phyloP scores from a whole-genome alignment of 2,888 invertebrate species.

The Lathronympha strigana region DNA sequence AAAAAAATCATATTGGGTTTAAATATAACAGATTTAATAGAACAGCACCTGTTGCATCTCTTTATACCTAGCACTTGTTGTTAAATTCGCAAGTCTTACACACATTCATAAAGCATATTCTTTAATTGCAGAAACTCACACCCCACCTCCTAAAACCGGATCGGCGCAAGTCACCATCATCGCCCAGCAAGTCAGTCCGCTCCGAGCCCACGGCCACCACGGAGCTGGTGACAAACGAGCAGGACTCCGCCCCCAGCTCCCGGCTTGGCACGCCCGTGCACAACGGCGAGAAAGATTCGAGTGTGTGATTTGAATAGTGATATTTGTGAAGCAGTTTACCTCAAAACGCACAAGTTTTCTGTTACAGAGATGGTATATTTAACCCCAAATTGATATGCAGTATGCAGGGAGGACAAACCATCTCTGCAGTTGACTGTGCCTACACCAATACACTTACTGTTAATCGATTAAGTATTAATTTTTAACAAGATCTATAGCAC shows the following conservation, averaged over 20 bases:
- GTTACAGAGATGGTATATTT: neutral
- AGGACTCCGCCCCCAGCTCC: conserved; percentile 60
- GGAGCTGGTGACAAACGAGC: conserved; percentile 69
- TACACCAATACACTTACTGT: no score
- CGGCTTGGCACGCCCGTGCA: conserved; percentile 54
- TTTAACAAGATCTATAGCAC: no score
- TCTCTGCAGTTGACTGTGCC: no score
- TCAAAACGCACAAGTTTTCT: neutral
- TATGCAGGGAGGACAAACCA: no score
- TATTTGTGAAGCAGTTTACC: neutral
- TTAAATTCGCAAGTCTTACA: no score
- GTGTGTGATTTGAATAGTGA: conserved; percentile 8
- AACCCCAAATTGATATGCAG: no score
- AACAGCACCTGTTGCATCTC: no score
- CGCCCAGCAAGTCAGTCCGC: conserved; percentile 61
- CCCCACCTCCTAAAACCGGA: conserved; percentile 64
- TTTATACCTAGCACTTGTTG: no score
- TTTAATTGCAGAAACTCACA: conserved; percentile 63
- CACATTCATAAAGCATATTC: neutral
- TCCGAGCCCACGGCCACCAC: conserved; percentile 74
- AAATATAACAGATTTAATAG: no score
- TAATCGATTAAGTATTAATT: no score
- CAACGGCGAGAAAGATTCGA: conserved; percentile 46
- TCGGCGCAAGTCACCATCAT: conserved; percentile 56
- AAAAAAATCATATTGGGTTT: no score